Base-by-base conservation (phyloP, 2,797 vertebrate species). In the Pipistrellus pygmaeus region DNA sequence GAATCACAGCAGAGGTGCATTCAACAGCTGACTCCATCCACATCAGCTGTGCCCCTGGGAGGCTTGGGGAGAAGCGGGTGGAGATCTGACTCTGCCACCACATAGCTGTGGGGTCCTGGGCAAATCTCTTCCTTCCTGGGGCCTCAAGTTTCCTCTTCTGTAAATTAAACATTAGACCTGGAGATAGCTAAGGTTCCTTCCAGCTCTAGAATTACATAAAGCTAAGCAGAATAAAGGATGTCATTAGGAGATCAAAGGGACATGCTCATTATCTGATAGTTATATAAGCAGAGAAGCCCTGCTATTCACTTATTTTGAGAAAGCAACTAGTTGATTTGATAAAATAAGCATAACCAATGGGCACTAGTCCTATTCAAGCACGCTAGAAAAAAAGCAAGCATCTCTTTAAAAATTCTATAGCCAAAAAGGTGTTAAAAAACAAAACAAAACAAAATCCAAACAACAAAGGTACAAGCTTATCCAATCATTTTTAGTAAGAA, bases 271-370 rank as follows among this genome's bases (percentile, higher is more conserved):
- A 51, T 75, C 57, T 97, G 92, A 75, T 51, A 88, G 75, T 96
- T 91, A 93, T 44, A 91, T 57, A 90, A 76, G 85, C 53, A 76
- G 75, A 90, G 77, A 88, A 95, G 93, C 27, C 10, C 80, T 94
- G 69, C 66, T 88, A 90, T 48, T 44, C 44, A 73, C 87, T 93
- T 94, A 94, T 85, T 95, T 90, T 91, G 53, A 94, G 75, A 92
- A 46, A 96, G 60, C 48, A 90, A 82, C 57, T 82, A 80, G 89
- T 48, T 90, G 82, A 57, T 44, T 94, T 92, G 90, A 90, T 94
- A 90, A 97, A 97, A 96, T 88, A 93, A 95, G 53, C 57, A 92
- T 60, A 64, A 64, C 55, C 76, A 84, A 60, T 30, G 80, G 81
- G 57, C 35, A 55, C 18, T 69, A 55, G 75, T 71, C 69, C 76